Base-by-base conservation (phyloP, 2,113 vertebrate species). In the Rhinoptilus africanus region DNA sequence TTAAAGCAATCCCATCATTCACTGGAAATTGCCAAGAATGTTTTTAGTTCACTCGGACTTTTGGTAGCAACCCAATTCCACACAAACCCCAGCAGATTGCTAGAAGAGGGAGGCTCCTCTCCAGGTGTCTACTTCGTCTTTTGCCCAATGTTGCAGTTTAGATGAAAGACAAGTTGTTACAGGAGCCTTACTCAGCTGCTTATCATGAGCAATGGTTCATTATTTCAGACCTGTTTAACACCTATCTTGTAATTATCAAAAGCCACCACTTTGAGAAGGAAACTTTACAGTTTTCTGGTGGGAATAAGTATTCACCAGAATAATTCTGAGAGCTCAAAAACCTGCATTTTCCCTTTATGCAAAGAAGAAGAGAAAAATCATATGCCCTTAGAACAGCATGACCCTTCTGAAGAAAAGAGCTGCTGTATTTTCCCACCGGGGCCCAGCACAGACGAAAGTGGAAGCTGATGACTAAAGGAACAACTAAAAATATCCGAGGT, bases 381-480 rank as follows among this genome's bases (percentile, higher is more conserved):
- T 12, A 11, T 53, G 45, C 77, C 7, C 69, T 18, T n/a, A 18
- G 66, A 85, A 24, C n/a, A 59, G 43, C 4, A 0, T 59, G 66
- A 88, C 86, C 83, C 72, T 80, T 37, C 30, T 64, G 66, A 34
- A 64, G 72, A 79, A 75, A 73, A 39, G 57, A 84, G 72, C 50
- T 73, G 76, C 79, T 84, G 75, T 20, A 23, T 92, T 91, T 95
- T 92, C 95, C 86, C 96, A 88, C 28, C 6, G 3, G 67, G 53
- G 83, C 63, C 79, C 86, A 63, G 83, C 88, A 76, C 24, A 80
- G 89, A 83, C 86, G 50, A 34, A 95, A 93, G 95, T 80, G 79
- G 95, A 92, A 95, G 76, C 51, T 76, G 79, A 75, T 62, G 80
- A 89, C 76, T 77, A 30, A 60, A 92, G 53, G 89, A 80, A 77